Evolutionary conservation across 2,113 vertebrate species (phyloP).

Genomic region (Pseudorasbora parva): DNA sequence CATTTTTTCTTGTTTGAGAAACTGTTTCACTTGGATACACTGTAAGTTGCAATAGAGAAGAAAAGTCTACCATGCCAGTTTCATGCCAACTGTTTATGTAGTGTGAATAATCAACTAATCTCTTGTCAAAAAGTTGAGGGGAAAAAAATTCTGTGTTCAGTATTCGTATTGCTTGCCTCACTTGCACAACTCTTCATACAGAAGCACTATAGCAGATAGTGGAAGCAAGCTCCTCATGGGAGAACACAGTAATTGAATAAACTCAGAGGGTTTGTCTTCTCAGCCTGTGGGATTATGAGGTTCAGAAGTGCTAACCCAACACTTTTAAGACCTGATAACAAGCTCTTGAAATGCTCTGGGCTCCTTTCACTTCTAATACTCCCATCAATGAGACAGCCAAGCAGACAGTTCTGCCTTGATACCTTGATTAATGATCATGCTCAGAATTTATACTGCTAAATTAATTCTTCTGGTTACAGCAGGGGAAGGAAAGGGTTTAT

Average conservation of each 20-base stretch:
- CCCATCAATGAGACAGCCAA: constrained; percentile 21
- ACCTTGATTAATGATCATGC: constrained; percentile 59
- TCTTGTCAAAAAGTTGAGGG: background rate
- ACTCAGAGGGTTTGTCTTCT: constrained; percentile 58
- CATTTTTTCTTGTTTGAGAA: too few species aligned
- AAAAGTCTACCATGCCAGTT: too few species aligned
- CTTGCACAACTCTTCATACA: background rate
- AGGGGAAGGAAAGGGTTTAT: constrained; percentile 49
- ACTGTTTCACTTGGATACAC: too few species aligned
- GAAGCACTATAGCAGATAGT: constrained; percentile 20
- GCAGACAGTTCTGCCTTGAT: constrained; percentile 39
- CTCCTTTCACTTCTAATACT: background rate
- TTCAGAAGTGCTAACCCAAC: constrained; percentile 63
- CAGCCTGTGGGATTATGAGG: constrained; percentile 57
- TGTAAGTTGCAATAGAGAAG: too few species aligned
- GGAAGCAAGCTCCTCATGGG: background rate
- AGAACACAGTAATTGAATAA: constrained; percentile 56
- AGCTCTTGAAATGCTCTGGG: constrained; percentile 50
- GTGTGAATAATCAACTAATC: background rate
- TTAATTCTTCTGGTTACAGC: constrained; percentile 59
- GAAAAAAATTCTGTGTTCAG: background rate
- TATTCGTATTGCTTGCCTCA: constrained; percentile 21
- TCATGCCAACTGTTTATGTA: background rate
- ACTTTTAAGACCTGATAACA: constrained; percentile 64
- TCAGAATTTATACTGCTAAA: constrained; percentile 53